Evolutionary conservation across 2,113 vertebrate genomes (phyloP).

Genomic region (Setophaga coronata): DNA sequence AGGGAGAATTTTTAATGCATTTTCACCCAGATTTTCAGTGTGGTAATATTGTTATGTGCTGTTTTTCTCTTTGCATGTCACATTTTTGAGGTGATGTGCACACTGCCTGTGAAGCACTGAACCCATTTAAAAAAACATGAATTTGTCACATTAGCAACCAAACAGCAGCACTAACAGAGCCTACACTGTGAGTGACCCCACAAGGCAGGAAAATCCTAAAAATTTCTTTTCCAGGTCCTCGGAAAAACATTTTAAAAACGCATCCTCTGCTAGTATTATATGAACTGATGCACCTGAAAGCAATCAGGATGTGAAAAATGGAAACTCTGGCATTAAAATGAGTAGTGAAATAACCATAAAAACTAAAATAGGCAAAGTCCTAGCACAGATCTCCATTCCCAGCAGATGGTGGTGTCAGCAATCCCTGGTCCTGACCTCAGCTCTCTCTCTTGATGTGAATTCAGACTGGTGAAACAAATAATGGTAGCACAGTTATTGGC

Average conservation of each 20-base stretch:
- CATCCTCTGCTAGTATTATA: neutral
- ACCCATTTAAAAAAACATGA: neutral
- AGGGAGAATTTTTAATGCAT: neutral
- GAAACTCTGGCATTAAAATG: neutral
- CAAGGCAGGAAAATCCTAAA: neutral
- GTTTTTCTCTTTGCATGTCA: neutral
- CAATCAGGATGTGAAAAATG: neutral
- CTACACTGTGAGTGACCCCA: neutral
- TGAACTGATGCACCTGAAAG: neutral
- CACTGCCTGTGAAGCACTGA: neutral
- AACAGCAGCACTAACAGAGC: neutral
- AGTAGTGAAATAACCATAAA: neutral
- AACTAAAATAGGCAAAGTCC: neutral
- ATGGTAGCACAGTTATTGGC: neutral
- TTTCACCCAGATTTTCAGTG: neutral
- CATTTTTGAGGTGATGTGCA: neutral
- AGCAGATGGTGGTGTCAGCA: constrained; percentile 24
- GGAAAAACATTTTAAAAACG: neutral
- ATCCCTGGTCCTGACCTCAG: neutral
- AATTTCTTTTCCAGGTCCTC: neutral
- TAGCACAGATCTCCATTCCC: neutral
- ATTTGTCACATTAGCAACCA: neutral
- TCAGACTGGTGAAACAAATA: neutral
- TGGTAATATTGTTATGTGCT: neutral
- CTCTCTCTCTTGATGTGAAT: neutral